Evolutionary conservation across 2,113 vertebrate genomes (phyloP).

Genomic region (Oryzias celebensis): DNA sequence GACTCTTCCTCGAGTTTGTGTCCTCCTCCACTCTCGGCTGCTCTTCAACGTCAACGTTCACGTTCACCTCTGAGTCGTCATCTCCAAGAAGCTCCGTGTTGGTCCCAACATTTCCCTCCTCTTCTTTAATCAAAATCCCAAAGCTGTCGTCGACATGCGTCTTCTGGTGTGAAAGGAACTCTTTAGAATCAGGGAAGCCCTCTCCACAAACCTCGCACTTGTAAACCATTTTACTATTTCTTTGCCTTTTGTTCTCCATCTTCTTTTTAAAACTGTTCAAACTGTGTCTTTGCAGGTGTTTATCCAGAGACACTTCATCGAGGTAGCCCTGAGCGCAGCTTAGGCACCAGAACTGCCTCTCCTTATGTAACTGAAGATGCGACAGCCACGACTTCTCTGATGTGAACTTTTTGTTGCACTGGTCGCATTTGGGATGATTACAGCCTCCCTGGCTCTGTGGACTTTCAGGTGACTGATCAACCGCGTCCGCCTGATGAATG

Average conservation of each 20-base stretch:
- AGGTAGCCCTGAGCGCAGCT: slow-evolving; percentile 62
- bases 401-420: slow-evolving; percentile 60
- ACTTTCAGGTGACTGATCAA: slow-evolving; percentile 50
- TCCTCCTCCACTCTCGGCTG: neutral
- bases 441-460: slow-evolving; percentile 17
- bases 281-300: slow-evolving; percentile 61
- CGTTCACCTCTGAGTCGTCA: slow-evolving; percentile 2
- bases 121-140: neutral
- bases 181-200: slow-evolving; percentile 28
- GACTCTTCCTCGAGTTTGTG: too few relatives aligned
- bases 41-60: neutral
- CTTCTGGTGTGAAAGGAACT: slow-evolving; percentile 39
- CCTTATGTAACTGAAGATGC: slow-evolving; percentile 57
- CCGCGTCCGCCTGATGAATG: slow-evolving; percentile 31
- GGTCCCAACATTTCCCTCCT: neutral
- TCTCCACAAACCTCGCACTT: slow-evolving; percentile 34
- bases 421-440: slow-evolving; percentile 44
- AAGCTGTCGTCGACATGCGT: slow-evolving; percentile 2
- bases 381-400: slow-evolving; percentile 17
- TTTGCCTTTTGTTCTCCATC: slow-evolving; percentile 35
- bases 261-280: slow-evolving; percentile 31
- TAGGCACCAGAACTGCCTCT: slow-evolving; percentile 57
- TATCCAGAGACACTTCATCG: slow-evolving; percentile 24
- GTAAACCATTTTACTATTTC: slow-evolving; percentile 36
- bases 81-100: neutral